Evolutionary conservation across 2,888 invertebrate species (phyloP).

Genomic region (Acanthosepion pharaonis): DNA sequence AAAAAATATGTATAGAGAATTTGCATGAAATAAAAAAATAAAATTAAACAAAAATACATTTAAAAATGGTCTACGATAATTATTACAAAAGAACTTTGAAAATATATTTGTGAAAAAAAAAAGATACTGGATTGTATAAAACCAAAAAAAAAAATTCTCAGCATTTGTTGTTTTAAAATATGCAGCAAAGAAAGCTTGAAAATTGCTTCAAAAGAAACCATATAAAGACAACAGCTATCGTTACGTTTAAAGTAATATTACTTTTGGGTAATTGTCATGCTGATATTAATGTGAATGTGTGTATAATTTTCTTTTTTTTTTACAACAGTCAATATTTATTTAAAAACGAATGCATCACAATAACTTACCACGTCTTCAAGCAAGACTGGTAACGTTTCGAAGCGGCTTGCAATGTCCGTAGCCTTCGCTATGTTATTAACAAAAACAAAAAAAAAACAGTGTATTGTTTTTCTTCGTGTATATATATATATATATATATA

Average conservation of each 20-base stretch:
- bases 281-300: background rate
- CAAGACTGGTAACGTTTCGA: background rate
- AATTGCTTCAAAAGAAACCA: background rate
- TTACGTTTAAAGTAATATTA: background rate
- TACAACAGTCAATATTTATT: background rate
- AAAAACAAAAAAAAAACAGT: background rate
- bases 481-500: slow-evolving; percentile 33
- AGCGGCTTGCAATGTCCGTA: background rate
- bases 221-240: background rate
- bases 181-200: background rate
- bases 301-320: background rate
- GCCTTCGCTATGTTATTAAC: background rate
- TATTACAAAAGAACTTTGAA: background rate
- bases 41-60: background rate
- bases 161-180: background rate
- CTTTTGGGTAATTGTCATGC: background rate
- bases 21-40: slow-evolving; percentile 23
- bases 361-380: background rate
- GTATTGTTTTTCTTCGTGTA: background rate
- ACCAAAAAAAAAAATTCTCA: background rate
- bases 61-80: background rate
- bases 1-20: background rate
- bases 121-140: background rate
- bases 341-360: background rate
- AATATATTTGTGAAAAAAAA: background rate